Conservation (phyloP, 1,140 invertebrate species). For the Ceratosolen fusciceps region DNA sequence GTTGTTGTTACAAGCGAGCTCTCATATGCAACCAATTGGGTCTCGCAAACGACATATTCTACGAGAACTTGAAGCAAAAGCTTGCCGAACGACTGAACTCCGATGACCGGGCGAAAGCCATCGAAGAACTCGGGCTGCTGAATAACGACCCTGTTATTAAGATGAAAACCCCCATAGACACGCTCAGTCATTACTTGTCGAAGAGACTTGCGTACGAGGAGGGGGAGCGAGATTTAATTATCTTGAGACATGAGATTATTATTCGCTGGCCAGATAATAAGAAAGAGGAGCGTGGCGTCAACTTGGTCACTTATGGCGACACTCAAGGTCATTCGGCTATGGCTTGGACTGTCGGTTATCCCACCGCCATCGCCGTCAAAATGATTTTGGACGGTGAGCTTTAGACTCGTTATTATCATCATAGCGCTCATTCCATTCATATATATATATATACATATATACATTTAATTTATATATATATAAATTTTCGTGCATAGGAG, state of each 20-base stretch:
- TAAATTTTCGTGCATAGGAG: conserved; percentile 75
- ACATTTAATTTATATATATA: not conserved
- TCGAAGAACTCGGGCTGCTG: conserved; percentile 92
- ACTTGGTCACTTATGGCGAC: conserved; percentile 94
- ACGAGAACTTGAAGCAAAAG: conserved; percentile 91
- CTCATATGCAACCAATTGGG: conserved; percentile 90
- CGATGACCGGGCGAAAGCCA: conserved; percentile 77
- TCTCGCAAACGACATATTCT: conserved; percentile 90
- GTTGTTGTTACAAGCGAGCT: too few species aligned
- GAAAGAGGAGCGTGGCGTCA: conserved; percentile 88
- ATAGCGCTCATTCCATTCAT: not conserved
- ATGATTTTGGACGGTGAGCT: conserved; percentile 94
- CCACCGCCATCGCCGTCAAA: conserved; percentile 95
- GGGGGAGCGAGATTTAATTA: conserved; percentile 93
- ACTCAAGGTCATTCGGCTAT: conserved; percentile 91
- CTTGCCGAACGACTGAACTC: conserved; percentile 83
- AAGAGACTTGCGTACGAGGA: conserved; percentile 85
- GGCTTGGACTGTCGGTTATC: conserved; percentile 97
- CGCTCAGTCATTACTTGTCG: conserved; percentile 90
- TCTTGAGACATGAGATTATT: conserved; percentile 93
- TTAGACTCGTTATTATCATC: not conserved
- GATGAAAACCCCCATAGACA: conserved; percentile 89
- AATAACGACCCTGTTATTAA: conserved; percentile 88
- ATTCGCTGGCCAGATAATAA: conserved; percentile 92
- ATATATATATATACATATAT: not conserved